These are phyloP conservation scores for Entomyzon cyanotis DNA, from an alignment of 2,113 vertebrate genomes.

Conservation along the genomic window DNA sequence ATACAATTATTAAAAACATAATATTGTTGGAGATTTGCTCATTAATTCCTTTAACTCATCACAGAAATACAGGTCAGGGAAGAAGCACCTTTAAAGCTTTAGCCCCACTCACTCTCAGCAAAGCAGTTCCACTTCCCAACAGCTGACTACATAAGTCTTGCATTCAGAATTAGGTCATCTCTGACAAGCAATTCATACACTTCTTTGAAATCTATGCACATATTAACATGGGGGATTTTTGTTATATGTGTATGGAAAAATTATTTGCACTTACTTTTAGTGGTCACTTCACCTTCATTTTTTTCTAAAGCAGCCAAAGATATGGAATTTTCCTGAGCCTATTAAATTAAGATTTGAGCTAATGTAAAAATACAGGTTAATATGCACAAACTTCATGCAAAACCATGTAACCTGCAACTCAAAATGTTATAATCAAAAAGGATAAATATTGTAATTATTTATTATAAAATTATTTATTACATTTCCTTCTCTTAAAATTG, in stretches of 20 bases:
- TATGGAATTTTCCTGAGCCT: conserved; percentile 79
- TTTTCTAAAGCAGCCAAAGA: conserved; percentile 82
- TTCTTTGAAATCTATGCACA: neutral
- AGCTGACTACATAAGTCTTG: neutral
- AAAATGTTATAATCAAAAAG: neutral
- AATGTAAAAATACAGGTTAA: conserved; percentile 25
- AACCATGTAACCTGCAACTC: neutral
- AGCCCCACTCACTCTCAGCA: neutral
- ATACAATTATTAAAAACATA: neutral
- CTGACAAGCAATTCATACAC: neutral
- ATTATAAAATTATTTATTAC: neutral
- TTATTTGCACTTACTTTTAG: conserved; percentile 76
- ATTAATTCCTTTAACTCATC: neutral
- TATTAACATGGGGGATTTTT: neutral
- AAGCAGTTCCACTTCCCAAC: neutral
- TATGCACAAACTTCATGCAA: neutral
- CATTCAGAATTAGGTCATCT: neutral
- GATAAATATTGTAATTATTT: neutral
- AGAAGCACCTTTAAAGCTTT: neutral
- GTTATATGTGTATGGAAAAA: neutral
- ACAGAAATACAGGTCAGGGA: neutral
- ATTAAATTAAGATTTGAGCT: conserved; percentile 24
- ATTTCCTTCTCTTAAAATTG: neutral
- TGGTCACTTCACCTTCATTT: conserved; percentile 65
- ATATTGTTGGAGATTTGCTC: neutral